Evolutionary conservation across 2,113 vertebrate genomes (phyloP), one percentile per base, ranked within the genome.

Genomic region (Cyprinodon variegatus): DNA sequence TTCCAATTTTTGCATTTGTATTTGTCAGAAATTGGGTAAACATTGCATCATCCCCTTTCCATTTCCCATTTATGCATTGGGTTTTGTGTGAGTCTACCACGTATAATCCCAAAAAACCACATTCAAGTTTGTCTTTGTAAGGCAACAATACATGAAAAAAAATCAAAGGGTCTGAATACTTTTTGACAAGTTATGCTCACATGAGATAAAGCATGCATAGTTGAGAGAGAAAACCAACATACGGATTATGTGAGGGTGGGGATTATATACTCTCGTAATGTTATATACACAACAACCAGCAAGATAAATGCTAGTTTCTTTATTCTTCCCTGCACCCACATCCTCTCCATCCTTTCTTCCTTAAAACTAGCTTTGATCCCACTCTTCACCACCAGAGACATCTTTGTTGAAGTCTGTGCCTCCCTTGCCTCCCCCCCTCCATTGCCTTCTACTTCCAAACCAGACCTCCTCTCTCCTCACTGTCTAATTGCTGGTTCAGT

Each of bases 401-500:
- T 82, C 83, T 89, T 85, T 83, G 71, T 86, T 70, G 75, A 48
- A 77, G 83, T 39, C 57, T 66, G 78, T 60, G 73, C 61, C 83
- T 79, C 70, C 81, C 71, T 82, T 39, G 5, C 75, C 59, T 29
- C 17, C 15, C 45, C 10, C 48, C 43, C 14, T 10, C 60, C 62
- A n/a, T 50, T 37, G 36, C 77, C 65, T 61, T 77, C 65, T 61
- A 57, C 70, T 61, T 22, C 77, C 76, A 63, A 67, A 63, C 84
- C 63, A 78, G 68, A 45, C 65, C 77, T 68, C 67, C 78, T 81
- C 81, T 82, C 81, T 82, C 72, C 71, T 86, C 80, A 65, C 72
- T 76, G 72, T 84, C 80, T 90, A 89, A 91, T 91, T 92, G 89
- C 89, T 83, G 85, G 78, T 85, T 90, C 82, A 72, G 80, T 91